Evolutionary conservation across 2,797 vertebrate species (phyloP), one percentile per base, ranked within the genome.

Genomic region (Enteromius anoplus): DNA sequence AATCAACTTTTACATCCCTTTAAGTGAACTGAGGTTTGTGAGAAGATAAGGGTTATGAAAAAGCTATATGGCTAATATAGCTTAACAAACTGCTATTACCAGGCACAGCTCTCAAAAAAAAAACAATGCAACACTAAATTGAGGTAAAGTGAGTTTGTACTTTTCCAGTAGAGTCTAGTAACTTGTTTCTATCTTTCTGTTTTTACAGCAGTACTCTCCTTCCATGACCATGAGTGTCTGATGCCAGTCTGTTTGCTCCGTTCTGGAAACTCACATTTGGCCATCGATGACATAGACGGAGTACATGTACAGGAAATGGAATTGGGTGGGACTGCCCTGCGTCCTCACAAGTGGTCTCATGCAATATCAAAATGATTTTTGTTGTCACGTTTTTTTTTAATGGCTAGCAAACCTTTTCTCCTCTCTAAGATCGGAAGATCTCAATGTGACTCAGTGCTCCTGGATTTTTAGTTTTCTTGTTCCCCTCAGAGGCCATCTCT

Each of bases 201-300:
- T 82, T 92, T 81, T 92, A 89, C 88, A 91, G 3, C 92, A 99
- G 97, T 99, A 99, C 94, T 99, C 98, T 93, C 97, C 98, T 90
- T 99, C 97, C 95, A 99, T 99, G 98, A 99, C 98, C 93, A 99
- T 99, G 98, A 99, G 98, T 82, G 98, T 99, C 96, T 99, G 97
- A 99, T 88, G 88, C 90, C 91, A 92, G 91, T 92, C 70, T 84
- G 94, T 96, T 94, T 92, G 95, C 96, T 96, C 96, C 96, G 93
- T 93, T 96, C 96, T 89, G 93, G 95, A 97, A 78, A 78, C 68
- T 82, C 80, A 75, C 80, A 78, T 70, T 83, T 86, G 86, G 85
- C 80, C 82, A 58, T 80, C 47, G 45, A 66, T 77, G 82, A 85
- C 83, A 85, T 49, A 62, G 75, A 88, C 84, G 80, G 75, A 84